A percentile compares a stretch with the other conserved stretches of the same genome.
phyloP scores from a whole-genome alignment of 2,888 invertebrate genomes.

The Zhengitettix transpicula region DNA sequence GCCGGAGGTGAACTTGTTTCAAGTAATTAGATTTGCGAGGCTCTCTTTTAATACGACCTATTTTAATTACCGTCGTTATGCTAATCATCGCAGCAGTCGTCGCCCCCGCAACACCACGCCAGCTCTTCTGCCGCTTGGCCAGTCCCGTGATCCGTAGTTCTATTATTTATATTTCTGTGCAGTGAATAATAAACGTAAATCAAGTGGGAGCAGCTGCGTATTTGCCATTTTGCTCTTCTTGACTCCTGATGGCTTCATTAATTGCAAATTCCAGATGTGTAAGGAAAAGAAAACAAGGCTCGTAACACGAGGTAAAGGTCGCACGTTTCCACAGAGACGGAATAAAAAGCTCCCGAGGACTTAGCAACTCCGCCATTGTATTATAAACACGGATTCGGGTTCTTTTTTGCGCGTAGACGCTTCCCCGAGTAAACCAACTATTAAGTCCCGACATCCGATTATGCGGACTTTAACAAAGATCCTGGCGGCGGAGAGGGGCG shows the following conservation, averaged over 20 bases:
- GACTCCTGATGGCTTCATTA: too few relatives aligned
- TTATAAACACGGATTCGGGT: neutral
- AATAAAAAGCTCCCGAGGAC: neutral
- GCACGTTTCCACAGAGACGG: too few relatives aligned
- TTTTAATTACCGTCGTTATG: neutral
- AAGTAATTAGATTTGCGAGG: conserved; percentile 13
- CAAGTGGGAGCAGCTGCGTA: too few relatives aligned
- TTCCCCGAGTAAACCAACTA: neutral
- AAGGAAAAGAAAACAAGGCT: too few relatives aligned
- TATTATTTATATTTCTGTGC: too few relatives aligned
- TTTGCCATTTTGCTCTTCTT: too few relatives aligned
- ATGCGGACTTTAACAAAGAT: neutral
- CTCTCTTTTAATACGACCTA: neutral
- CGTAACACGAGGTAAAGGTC: too few relatives aligned
- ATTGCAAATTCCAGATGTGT: too few relatives aligned
- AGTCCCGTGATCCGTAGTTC: too few relatives aligned
- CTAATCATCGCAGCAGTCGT: neutral
- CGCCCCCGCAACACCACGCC: too few relatives aligned
- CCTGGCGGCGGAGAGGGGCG: neutral
- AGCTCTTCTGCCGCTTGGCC: too few relatives aligned
- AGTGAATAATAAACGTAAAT: too few relatives aligned
- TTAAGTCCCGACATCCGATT: neutral
- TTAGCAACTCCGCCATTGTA: neutral
- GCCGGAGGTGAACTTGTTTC: conserved; percentile 6
- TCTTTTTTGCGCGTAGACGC: neutral